phyloP scores from a whole-genome alignment of 2,113 vertebrate species.

The Shinisaurus crocodilurus region DNA sequence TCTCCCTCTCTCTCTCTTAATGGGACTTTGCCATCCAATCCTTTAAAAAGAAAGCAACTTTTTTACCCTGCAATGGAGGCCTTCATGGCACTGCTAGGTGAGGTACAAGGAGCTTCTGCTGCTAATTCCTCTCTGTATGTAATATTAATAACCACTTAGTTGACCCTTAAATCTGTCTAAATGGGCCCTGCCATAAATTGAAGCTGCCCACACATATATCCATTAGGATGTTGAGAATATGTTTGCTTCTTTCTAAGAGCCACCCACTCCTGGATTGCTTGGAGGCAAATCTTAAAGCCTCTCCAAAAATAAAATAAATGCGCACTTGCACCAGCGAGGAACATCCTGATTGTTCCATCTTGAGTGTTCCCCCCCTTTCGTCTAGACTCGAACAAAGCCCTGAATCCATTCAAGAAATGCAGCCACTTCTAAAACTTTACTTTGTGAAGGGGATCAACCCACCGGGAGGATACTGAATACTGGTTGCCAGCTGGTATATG shows the following conservation, averaged over 20 bases:
- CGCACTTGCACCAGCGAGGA: accelerated
- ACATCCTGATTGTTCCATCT: background rate
- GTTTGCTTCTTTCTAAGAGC: slow-evolving; percentile 17
- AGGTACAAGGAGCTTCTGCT: slow-evolving; percentile 8
- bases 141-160: slow-evolving; percentile 38
- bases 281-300: background rate
- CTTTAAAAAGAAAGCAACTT: background rate
- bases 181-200: background rate
- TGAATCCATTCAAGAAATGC: background rate
- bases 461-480: background rate
- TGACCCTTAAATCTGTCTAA: slow-evolving; percentile 23
- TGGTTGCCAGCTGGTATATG: background rate
- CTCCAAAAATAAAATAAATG: background rate
- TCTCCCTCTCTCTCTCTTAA: background rate
- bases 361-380: too few species aligned
- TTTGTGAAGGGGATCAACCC: background rate
- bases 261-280: background rate
- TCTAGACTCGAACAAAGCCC: background rate
- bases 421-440: background rate
- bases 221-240: background rate
- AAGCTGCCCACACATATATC: background rate
- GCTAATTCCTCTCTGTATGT: background rate
- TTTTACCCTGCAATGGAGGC: accelerated
- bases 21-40: background rate
- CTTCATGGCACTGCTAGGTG: background rate